These are phyloP conservation scores for Microctonus brassicae DNA, from an alignment of 2,888 invertebrate genomes.

Conservation along the genomic window DNA sequence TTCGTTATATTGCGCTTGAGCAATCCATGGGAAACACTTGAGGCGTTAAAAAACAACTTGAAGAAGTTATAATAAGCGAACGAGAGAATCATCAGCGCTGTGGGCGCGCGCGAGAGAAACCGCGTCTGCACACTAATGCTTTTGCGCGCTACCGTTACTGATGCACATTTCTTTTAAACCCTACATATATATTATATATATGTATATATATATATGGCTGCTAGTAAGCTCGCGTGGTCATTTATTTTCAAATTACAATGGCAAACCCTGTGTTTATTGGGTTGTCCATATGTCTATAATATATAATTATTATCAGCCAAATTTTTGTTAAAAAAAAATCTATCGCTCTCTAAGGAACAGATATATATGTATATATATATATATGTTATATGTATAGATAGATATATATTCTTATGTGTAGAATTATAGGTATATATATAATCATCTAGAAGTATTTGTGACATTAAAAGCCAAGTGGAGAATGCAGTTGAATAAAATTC, in stretches of 20 bases:
- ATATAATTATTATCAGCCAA: background rate
- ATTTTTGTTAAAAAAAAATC: background rate
- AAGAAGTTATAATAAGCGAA: conserved; percentile 56
- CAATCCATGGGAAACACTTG: conserved; percentile 57
- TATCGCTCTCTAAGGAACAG: no score
- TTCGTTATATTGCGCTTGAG: conserved; percentile 28
- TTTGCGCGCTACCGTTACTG: conserved; percentile 51
- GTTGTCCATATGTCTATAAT: background rate
- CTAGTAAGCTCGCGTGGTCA: background rate
- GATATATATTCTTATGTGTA: no score
- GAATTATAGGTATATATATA: no score
- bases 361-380: no score
- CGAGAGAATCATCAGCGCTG: conserved; percentile 38
- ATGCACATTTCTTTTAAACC: conserved; percentile 44
- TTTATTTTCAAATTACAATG: conserved; percentile 51
- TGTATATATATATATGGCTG: no score
- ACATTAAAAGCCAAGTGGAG: background rate
- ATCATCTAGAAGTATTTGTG: background rate
- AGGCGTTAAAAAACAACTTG: conserved; percentile 49
- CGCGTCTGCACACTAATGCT: conserved; percentile 39
- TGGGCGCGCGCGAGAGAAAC: no score
- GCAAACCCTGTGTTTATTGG: background rate
- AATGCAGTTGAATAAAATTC: background rate
- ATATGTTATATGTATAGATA: no score
- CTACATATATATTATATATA: no score